Base-by-base conservation (phyloP, 92 coral and sea anemone species). In the Phymanthus crucifer region DNA sequence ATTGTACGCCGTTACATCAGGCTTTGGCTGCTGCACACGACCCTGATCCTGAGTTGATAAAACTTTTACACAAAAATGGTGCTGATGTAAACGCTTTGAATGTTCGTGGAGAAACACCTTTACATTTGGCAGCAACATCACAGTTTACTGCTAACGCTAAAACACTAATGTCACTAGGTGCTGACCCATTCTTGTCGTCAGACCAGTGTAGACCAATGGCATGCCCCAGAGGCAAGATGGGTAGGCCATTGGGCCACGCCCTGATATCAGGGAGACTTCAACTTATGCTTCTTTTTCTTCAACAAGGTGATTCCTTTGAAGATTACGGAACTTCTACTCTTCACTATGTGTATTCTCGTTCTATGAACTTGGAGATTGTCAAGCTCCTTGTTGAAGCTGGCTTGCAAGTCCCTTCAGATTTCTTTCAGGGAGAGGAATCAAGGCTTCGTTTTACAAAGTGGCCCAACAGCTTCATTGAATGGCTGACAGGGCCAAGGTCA, bases 351-450 rank as follows among this genome's bases (percentile, higher is more conserved):
- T 76, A 76, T 36, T 56, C 32, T 24, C 17, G 71, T 40, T 45
- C 70, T 68, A 73, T 85, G 61, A 72, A 79, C 71, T 79, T 85
- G 47, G 78, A 79, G 26, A 31, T 85, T 7, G 61, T 85, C 26
- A 61, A 79, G 79, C 66, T 85, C 17, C 61, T 85, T 3, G 73
- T 85, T 14, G 88, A 85, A 72, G 84, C 88, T 12, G 84, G 84
- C 14, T 24, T 85, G 19, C 29, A 33, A 26, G 57, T 85, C 4
- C 68, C 70, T 56, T 17, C 0, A 11, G 71, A 76, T 36, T n/a
- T 34, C 8, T 58, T 76, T 46, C 32, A 10, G 11, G 46, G 29
- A 14, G 54, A 21, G 13, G 31, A 23, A n/a, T 45, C 38, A 12
- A 74, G 58, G 26, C 54, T 32, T 32, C 46, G 45, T 21, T 85